Percentiles rank a stretch among this genome's conserved stretches.
These are phyloP conservation scores for Mesocentrotus franciscanus DNA, from an alignment of 53 echinoderm and acorn worm species.

Conservation along the genomic window DNA sequence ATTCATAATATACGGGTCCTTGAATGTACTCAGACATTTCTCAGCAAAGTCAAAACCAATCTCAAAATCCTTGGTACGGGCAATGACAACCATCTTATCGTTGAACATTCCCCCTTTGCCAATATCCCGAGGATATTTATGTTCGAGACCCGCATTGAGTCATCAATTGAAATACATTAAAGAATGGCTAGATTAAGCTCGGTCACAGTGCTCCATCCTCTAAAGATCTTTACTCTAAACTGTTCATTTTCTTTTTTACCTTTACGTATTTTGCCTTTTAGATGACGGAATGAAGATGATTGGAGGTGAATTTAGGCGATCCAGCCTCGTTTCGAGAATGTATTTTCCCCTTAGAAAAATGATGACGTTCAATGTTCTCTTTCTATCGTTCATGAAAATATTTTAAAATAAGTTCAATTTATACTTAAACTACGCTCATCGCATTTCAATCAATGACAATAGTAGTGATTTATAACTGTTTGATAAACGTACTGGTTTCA, in stretches of 20 bases:
- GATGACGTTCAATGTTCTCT: too few relatives aligned
- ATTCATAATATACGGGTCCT: neutral
- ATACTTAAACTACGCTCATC: too few relatives aligned
- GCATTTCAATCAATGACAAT: too few relatives aligned
- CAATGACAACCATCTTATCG: neutral
- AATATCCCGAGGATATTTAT: constrained; percentile 24
- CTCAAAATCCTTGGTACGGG: neutral
- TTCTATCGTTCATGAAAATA: too few relatives aligned
- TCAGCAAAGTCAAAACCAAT: neutral
- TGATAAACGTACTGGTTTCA: too few relatives aligned
- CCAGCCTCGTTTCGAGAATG: too few relatives aligned
- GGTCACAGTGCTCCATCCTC: neutral
- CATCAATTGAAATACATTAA: constrained; percentile 15
- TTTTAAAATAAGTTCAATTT: too few relatives aligned
- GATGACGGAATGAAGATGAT: neutral
- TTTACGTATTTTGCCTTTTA: neutral
- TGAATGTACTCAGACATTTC: constrained; percentile 26
- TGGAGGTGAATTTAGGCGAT: too few relatives aligned
- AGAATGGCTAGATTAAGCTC: neutral
- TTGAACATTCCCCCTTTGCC: constrained; percentile 1
- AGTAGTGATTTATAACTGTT: too few relatives aligned
- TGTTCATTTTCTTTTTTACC: neutral
- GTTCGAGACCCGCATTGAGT: constrained; percentile 4
- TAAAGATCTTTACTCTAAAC: neutral
- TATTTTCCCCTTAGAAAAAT: too few relatives aligned